Conservation (phyloP, 2,888 invertebrate genomes). For the Melipona bicolor region DNA sequence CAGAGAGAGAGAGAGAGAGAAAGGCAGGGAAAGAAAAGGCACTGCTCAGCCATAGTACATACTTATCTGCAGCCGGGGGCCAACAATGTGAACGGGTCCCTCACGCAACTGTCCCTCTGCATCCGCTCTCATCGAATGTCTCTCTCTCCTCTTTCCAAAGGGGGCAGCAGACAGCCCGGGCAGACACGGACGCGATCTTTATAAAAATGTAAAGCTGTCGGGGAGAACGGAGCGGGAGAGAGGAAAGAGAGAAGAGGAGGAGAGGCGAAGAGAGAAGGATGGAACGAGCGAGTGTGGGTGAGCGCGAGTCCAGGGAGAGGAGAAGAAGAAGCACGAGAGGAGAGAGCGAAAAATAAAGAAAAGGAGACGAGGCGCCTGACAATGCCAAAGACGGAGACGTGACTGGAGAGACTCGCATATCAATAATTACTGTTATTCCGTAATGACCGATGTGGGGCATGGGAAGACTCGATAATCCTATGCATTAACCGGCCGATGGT, state of each 20-base stretch:
- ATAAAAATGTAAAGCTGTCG: slow-evolving; percentile 52
- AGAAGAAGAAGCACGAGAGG: background rate
- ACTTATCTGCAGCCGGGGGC: slow-evolving; percentile 76
- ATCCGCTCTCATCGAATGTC: slow-evolving; percentile 84
- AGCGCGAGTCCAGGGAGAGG: background rate
- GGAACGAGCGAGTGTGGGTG: background rate
- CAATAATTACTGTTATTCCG: slow-evolving; percentile 84
- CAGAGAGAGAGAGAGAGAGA: slow-evolving; percentile 12
- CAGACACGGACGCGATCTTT: slow-evolving; percentile 50
- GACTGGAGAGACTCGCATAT: slow-evolving; percentile 77
- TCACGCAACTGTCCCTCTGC: slow-evolving; percentile 83
- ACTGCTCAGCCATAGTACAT: slow-evolving; percentile 71
- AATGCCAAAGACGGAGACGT: slow-evolving; percentile 70
- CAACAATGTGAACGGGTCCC: slow-evolving; percentile 74
- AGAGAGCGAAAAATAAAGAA: slow-evolving; percentile 32
- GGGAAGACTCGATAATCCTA: slow-evolving; percentile 84
- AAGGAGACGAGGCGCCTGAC: slow-evolving; percentile 66
- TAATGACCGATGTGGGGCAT: slow-evolving; percentile 83
- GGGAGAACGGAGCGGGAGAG: slow-evolving; percentile 11
- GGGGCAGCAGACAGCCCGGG: slow-evolving; percentile 27
- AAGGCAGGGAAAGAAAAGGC: slow-evolving; percentile 38
- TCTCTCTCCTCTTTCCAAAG: slow-evolving; percentile 55
- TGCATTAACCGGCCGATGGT: slow-evolving; percentile 81
- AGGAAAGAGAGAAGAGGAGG: slow-evolving; percentile 24
- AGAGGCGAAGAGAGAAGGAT: slow-evolving; percentile 1